Evolutionary conservation across 2,113 vertebrate species (phyloP), one percentile per base, ranked within the genome.

Genomic region (Scophthalmus maximus): DNA sequence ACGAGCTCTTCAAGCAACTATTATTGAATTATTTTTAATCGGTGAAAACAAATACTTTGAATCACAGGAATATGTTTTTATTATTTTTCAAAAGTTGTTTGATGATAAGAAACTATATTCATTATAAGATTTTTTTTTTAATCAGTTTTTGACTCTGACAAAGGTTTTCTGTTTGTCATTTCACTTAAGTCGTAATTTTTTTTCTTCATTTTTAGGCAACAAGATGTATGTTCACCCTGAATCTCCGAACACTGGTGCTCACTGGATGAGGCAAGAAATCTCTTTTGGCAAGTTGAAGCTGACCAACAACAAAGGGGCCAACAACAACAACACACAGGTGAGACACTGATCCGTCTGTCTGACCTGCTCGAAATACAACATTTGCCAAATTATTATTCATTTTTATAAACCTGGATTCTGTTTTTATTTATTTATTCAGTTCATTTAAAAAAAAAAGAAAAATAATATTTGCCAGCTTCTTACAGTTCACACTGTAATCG

Each of bases 181-280:
- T 60, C 23, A 68, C 36, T 51, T n/a, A n/a, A 2, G 62, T 2
- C 26, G 10, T 49, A 22, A 23, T 49, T 22, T 10, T 44, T 8
- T n/a, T 77, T 52, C 55, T 0, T 2, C 36, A 34, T 40, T 78
- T 88, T 29, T 23, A 99, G 98, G 98, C 44, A 99, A 99, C 87
- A 98, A 98, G 84, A 95, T 98, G 82, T 99, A 99, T 34, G 95
- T 99, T 17, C 97, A 99, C 82, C 97, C 97, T 0, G 98, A 99
- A 78, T 99, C 98, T 14, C 98, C 97, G 17, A 99, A 99, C 87
- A 98, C 97, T 0, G 97, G 97, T 10, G 96, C 97, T 51, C 97
- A 99, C 92, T 99, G 98, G 98, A 99, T 99, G 98, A 95, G 98
- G 68, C 98, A 99, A 87, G 98, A 99, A 91, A 99, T 99, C 76